Evolutionary conservation across 2,797 vertebrate genomes (phyloP), one percentile per base, ranked within the genome.

Genomic region (Linurgus olivaceus): DNA sequence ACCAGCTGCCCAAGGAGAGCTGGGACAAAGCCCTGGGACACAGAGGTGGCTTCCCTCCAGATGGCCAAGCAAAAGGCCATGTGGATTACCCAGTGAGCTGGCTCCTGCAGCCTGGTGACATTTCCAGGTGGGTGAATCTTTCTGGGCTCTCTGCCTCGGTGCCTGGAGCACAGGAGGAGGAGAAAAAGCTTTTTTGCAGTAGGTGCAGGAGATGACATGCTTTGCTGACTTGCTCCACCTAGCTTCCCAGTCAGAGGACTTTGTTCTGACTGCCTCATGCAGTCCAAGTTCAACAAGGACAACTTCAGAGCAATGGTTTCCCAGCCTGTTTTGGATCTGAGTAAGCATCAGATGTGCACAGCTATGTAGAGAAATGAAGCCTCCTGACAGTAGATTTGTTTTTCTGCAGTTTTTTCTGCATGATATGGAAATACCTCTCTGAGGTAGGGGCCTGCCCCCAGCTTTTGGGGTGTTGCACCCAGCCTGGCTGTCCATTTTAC

Each of bases 151-250:
- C 31, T 76, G 37, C 51, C 55, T 45, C 6, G 0, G 42, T 35
- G 72, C 16, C 50, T 66, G 19, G 17, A 62, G 21, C 18, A 7
- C 28, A 44, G 62, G 24, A 25, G 31, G 35, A 58, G 24, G 57
- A 58, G 25, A 54, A 62, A 47, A 42, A 3, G 9, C 12, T 52
- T 0, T 0, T 73, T 17, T 82, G 5, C 2, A 1, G 26, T 9
- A 17, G 1, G 4, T 67, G 18, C 20, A 33, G 67, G n/a, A 40
- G 10, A 23, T 1, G 3, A 10, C 1, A 0, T 9, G 44, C 40
- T 77, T 59, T 57, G 40, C 57, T 7, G 1, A 25, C 54, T 48
- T 67, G 48, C 13, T 83, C 18, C 11, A 6, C 12, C 17, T 3
- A 4, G 20, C 33, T 65, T 83, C 31, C 13, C 50, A 31, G 0